These are phyloP conservation scores for Byasa hedistus DNA, from an alignment of 2,888 invertebrate species.

Conservation along the genomic window DNA sequence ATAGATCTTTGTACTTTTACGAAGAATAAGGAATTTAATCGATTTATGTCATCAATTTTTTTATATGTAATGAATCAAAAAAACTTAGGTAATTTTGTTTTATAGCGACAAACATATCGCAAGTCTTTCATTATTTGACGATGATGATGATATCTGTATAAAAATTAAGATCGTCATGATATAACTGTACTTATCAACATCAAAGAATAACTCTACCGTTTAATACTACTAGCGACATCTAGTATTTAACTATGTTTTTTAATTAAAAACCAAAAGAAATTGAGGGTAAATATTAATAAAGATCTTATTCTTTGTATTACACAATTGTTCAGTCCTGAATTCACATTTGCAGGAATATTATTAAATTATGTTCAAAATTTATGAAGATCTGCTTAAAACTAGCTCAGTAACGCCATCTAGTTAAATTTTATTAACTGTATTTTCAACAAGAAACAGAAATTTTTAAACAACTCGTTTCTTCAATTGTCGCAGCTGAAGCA, in stretches of 20 bases:
- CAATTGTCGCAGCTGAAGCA: too few species aligned
- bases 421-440: neutral
- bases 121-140: conserved; percentile 10
- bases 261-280: neutral
- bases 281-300: neutral
- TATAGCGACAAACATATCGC: neutral
- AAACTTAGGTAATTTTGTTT: neutral
- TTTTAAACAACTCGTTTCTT: too few species aligned
- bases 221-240: conserved; percentile 43
- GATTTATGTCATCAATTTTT: conserved; percentile 12
- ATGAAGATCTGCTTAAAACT: neutral
- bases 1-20: conserved; percentile 1
- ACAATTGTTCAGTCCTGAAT: too few species aligned
- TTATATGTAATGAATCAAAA: neutral
- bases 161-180: neutral
- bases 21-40: conserved; percentile 6
- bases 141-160: neutral
- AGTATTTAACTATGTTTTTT: conserved; percentile 5
- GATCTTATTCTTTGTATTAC: neutral
- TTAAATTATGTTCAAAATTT: too few species aligned
- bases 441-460: too few species aligned
- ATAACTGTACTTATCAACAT: neutral
- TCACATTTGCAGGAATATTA: too few species aligned
- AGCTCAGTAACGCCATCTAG: conserved; percentile 13
- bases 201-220: neutral